These are phyloP conservation scores for Sebastes nivosus DNA, from an alignment of 2,797 vertebrate genomes.

Conservation along the genomic window DNA sequence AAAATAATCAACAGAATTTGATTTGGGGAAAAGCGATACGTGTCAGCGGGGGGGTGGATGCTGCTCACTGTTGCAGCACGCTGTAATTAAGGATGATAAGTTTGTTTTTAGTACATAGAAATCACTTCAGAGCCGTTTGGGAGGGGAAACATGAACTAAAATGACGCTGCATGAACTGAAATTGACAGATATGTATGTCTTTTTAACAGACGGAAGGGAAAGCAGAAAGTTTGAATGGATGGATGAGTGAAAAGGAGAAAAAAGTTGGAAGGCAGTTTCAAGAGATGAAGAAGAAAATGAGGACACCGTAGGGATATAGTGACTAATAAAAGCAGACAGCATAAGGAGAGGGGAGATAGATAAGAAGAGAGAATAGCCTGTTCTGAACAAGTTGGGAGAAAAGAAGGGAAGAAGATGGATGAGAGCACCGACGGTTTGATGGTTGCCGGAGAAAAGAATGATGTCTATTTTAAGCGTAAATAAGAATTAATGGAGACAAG, in stretches of 20 bases:
- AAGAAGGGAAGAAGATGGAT: constrained; percentile 1
- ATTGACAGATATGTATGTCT: neutral
- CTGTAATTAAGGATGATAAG: neutral
- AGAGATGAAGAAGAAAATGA: neutral
- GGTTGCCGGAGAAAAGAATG: constrained; percentile 15
- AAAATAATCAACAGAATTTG: neutral
- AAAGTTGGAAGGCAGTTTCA: neutral
- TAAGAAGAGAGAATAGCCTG: neutral
- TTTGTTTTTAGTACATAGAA: neutral
- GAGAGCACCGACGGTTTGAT: constrained; percentile 10
- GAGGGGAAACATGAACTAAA: neutral
- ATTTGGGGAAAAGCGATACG: neutral
- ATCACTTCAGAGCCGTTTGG: neutral
- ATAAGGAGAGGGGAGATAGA: neutral
- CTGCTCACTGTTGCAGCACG: constrained; percentile 1
- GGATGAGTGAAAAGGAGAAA: neutral
- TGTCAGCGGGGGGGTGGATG: neutral
- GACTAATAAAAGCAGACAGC: neutral
- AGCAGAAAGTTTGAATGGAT: neutral
- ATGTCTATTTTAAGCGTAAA: constrained; percentile 38
- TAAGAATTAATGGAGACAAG: constrained; percentile 34
- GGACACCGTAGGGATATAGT: neutral
- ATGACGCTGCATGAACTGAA: neutral
- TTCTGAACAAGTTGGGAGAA: neutral
- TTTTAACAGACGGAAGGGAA: neutral